Evolutionary conservation across 64 coral and sea anemone species (phyloP), one percentile per base, ranked within the genome.

Genomic region (Actinia tenebrosa): DNA sequence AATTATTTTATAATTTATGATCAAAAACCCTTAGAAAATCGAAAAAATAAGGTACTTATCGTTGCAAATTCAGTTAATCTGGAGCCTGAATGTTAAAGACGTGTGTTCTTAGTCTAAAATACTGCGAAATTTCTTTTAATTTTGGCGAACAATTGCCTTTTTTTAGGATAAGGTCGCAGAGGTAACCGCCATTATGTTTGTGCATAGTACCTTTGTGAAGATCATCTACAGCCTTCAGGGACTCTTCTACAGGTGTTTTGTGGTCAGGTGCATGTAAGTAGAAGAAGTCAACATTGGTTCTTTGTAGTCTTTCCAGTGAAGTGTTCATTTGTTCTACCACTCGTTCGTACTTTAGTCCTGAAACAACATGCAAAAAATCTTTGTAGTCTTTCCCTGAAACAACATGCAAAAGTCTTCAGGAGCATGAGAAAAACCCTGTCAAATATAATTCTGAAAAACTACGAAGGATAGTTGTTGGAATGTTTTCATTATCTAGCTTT

Each of bases 241-340:
- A 87, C 88, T 96, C 94, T 61, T 96, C 91, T 64, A 96, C 90
- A 18, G 94, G 94, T 10, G 94, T 96, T 1, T 85, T 75, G 14
- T 96, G 94, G 86, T 96, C 94, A 56, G 94, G 94, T 50, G 94
- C 89, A 84, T 96, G 94, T 25, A 96, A 91, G 53, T 96, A 96
- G 53, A 96, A 79, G 2, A 93, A 59, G 44, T 96, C 94, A 60
- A 96, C 94, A 72, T 42, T 85, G 43, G 85, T 83, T 71, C 80
- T 92, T 27, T 93, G 90, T 14, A 96, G 54, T 90, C 94, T 96
- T 61, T 93, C 46, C 15, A 96, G 71, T 37, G 94, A 93, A 69
- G 56, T 84, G 22, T 89, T 89, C 71, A 96, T 58, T 84, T 96
- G 94, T 53, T 89, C 69, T 54, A 90, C 23, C 3, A 89, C 86